Base-by-base conservation (phyloP, 1,140 invertebrate genomes). In the Plutomurus gul region DNA sequence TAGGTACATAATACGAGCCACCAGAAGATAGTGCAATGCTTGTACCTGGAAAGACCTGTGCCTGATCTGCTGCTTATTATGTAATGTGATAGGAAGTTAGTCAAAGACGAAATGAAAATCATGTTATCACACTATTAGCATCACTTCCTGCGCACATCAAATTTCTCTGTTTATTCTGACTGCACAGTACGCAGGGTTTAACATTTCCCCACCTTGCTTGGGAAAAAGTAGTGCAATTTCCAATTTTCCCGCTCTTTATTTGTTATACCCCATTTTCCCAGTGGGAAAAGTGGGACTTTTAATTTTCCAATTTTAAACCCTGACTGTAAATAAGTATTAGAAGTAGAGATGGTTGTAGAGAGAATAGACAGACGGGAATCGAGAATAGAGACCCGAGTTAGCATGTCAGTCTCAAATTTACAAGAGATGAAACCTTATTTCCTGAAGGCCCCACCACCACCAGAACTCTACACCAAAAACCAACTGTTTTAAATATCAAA, bases 341-440 rank as follows among this genome's bases (percentile, higher is more conserved):
- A n/a, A n/a, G n/a, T n/a, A n/a, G n/a, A n/a, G n/a, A n/a, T n/a
- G 25, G 27, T 60, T 16, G 13, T 25, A 60, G 51, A 60, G 51
- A 56, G 25, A 13, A 8, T 1, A 27, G 27, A 27, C 56, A 65
- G 56, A 65, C 56, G 56, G 56, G 27, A 18, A 49, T 11, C 30
- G 40, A 71, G 16, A 8, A 37, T 25, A 71, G 27, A 27, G 65
- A 8, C n/a, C 11, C 39, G n/a, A 72, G 36, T 47, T 70, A 72
- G 20, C 77, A 79, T 82, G 81, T 79, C 78, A 74, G 71, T 75
- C 46, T 79, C 77, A 77, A 82, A 82, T 82, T 82, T 77, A 77
- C 51, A 74, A 82, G 65, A 33, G 30, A 82, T 82, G 81, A 82
- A 82, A 82, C 81, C 81, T 82, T 82, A 77, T 72, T 82, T 82